These are phyloP conservation scores for Numenius phaeopus DNA, from an alignment of 2,797 vertebrate species.

Conservation along the genomic window DNA sequence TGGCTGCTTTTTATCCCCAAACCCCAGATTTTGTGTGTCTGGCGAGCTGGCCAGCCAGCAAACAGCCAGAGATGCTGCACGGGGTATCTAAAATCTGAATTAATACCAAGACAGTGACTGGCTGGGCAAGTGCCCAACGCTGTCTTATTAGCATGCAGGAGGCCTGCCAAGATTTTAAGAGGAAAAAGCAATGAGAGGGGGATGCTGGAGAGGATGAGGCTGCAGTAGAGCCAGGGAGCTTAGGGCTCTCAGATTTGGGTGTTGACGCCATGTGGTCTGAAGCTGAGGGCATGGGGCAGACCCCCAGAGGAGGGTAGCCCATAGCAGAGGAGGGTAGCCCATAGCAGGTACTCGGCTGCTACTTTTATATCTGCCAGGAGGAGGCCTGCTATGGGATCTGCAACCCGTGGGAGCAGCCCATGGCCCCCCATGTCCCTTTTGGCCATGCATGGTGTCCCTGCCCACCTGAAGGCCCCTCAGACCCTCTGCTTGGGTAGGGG, in stretches of 20 bases:
- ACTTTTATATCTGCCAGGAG: neutral
- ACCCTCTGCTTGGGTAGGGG: neutral
- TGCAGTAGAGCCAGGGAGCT: neutral
- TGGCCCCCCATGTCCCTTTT: neutral
- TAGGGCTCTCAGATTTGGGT: neutral
- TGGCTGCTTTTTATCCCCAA: neutral
- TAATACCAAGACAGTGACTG: neutral
- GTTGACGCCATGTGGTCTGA: neutral
- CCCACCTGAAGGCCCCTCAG: neutral
- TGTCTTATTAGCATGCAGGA: neutral
- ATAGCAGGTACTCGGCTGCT: neutral
- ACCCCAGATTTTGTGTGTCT: neutral
- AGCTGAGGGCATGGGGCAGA: neutral
- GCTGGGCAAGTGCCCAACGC: neutral
- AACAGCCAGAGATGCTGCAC: neutral
- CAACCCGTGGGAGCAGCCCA: neutral
- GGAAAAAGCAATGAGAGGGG: neutral
- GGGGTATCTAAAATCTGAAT: neutral
- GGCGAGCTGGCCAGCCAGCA: neutral
- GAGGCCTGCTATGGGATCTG: neutral
- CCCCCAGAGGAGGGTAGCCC: fast-evolving
- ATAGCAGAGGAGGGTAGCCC: fast-evolving
- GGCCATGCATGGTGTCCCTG: neutral
- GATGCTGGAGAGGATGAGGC: neutral
- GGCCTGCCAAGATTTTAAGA: neutral